These are phyloP conservation scores for Dolichotis patagonum DNA, from an alignment of 2,113 vertebrate genomes.

Conservation along the genomic window DNA sequence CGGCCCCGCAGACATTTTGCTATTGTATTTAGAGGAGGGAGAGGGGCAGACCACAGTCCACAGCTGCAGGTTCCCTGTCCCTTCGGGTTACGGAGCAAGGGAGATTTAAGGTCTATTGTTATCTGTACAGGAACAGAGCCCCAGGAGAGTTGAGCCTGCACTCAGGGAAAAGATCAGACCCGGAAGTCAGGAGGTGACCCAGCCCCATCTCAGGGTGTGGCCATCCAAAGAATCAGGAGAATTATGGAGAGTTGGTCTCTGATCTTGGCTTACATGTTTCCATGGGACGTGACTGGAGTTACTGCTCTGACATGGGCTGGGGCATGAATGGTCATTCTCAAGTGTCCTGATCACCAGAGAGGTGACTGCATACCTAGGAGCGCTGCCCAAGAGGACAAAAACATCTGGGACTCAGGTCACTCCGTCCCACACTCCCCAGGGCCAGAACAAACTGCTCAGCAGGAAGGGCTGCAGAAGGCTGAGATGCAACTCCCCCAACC, in stretches of 20 bases:
- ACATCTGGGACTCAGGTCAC: background rate
- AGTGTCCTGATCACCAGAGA: background rate
- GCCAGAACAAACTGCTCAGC: background rate
- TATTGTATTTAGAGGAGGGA: background rate
- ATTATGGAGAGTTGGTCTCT: accelerated
- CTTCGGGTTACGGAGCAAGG: background rate
- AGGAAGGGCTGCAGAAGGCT: background rate
- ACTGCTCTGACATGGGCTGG: accelerated
- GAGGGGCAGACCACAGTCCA: accelerated
- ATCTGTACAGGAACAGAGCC: background rate
- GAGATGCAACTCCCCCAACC: background rate
- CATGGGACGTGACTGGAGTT: accelerated
- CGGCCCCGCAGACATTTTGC: background rate
- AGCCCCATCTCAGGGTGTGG: accelerated
- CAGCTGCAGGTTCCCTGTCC: accelerated
- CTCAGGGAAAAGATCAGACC: accelerated
- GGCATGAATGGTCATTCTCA: background rate
- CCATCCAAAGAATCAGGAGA: background rate
- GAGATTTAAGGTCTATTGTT: background rate
- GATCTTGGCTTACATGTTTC: accelerated
- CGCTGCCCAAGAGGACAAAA: background rate
- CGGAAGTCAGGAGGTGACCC: accelerated
- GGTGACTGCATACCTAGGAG: background rate
- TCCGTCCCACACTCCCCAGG: accelerated
- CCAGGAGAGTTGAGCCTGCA: accelerated